Evolutionary conservation across 2,113 vertebrate species (phyloP).

Genomic region (Alouatta palliata): DNA sequence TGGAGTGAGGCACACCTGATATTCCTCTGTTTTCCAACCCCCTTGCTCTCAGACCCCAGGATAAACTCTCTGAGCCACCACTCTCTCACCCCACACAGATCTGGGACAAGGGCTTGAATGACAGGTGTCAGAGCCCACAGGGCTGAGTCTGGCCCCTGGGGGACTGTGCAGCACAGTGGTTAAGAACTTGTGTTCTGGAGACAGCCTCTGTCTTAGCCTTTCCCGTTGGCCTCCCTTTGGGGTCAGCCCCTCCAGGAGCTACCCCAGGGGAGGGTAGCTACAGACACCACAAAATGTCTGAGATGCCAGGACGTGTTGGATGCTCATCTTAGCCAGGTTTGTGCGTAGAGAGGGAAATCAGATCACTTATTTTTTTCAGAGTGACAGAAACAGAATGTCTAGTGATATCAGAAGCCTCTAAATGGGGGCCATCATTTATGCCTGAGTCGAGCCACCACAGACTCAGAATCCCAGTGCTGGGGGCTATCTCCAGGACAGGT

Average conservation of each 20-base stretch:
- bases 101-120: neutral
- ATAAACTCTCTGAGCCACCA: neutral
- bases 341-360: neutral
- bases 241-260: neutral
- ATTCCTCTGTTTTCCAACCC: neutral
- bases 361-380: neutral
- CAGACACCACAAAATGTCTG: neutral
- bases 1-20: neutral
- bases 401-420: neutral
- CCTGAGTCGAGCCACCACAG: neutral
- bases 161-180: accelerated
- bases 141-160: neutral
- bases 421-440: neutral
- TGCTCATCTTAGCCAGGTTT: neutral
- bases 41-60: neutral
- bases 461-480: neutral
- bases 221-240: neutral
- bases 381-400: neutral
- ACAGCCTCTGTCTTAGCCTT: neutral
- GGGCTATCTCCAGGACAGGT: neutral
- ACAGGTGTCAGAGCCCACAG: neutral
- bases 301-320: neutral
- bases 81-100: neutral
- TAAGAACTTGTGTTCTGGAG: neutral
- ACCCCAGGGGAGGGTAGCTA: neutral